Percentiles rank a stretch among this genome's conserved stretches.
Evolutionary conservation across 2,797 vertebrate genomes (phyloP).

Genomic region (Ambastaia sidthimunki): DNA sequence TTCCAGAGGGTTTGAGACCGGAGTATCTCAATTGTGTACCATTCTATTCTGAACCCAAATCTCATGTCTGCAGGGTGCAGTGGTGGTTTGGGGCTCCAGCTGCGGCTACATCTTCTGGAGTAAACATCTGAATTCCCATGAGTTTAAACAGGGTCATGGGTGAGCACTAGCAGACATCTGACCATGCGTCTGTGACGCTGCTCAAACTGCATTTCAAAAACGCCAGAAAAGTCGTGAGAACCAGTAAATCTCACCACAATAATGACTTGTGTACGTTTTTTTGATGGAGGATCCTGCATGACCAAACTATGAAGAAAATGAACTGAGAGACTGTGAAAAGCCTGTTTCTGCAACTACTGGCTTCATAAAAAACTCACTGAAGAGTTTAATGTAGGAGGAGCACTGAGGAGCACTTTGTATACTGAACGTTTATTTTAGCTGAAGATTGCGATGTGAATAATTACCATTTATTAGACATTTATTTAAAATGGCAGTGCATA

Average conservation of each 20-base stretch:
- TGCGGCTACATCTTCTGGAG: slow-evolving; percentile 33
- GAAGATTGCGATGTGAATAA: too few relatives aligned
- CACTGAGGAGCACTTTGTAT: too few relatives aligned
- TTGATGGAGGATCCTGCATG: not conserved
- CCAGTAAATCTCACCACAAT: slow-evolving; percentile 21
- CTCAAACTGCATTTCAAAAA: slow-evolving; percentile 42
- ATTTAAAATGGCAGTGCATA: too few relatives aligned
- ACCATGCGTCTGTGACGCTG: slow-evolving; percentile 5
- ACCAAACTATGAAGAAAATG: not conserved
- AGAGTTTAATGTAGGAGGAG: too few relatives aligned
- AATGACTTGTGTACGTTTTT: not conserved
- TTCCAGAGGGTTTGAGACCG: slow-evolving; percentile 11
- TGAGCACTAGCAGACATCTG: slow-evolving; percentile 22
- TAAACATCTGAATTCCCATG: slow-evolving; percentile 50
- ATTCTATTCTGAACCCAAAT: slow-evolving; percentile 13
- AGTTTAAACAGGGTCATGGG: slow-evolving; percentile 44
- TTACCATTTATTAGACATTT: too few relatives aligned
- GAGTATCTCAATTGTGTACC: slow-evolving; percentile 23
- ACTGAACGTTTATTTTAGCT: too few relatives aligned
- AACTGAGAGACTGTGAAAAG: not conserved
- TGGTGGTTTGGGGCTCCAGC: slow-evolving; percentile 33
- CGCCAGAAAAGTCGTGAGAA: slow-evolving; percentile 28
- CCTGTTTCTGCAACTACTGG: not conserved
- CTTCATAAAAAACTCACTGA: too few relatives aligned
- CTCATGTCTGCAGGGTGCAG: slow-evolving; percentile 25